Base-by-base conservation (phyloP, 2,888 invertebrate genomes). In the Thera britannica region DNA sequence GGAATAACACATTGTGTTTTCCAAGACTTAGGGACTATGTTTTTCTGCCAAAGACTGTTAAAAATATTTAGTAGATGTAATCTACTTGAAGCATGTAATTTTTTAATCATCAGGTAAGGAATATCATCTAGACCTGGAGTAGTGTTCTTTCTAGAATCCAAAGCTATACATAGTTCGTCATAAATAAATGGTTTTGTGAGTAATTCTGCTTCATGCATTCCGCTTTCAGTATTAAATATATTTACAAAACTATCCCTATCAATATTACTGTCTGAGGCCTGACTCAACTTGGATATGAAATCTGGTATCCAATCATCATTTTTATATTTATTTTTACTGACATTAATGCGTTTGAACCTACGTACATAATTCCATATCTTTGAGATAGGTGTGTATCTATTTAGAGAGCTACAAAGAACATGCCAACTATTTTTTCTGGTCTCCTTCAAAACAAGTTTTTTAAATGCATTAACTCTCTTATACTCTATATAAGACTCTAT, bases 211-310 rank as follows among this genome's bases (percentile, higher is more conserved):
- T 48, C 48, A 11, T 48, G 11, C 9, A 9, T 48, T 3, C 11
- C 11, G 11, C 48, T 48, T 48, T 48, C 48, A 11, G 11, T 2
- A 2, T 48, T 11, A 48, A 48, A 48, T 48, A 48, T 11, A 11
- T 11, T 48, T 11, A 11, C 11, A 11, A 9, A 48, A 48, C 11
- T 9, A 3, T 9, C 11, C 48, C 48, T 48, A 11, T 48, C 48
- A 48, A 48, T n/a, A n/a, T n/a, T n/a, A n/a, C n/a, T 48, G 48
- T 48, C 48, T 48, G 48, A 48, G 48, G 48, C 11, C 48, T 48
- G 48, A 48, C 48, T 48, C 11, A 48, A 48, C 48, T 48, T 48
- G 9, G 48, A 3, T 11, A 48, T 48, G 11, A 48, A 48, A 48
- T 48, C 48, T 11, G 48, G 48, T 48, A 48, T 48, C 48, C 48